A percentile compares a stretch with the other conserved stretches of the same genome.
Evolutionary conservation across 1,140 invertebrate genomes (phyloP).

Genomic region (Drosophila gunungcola): DNA sequence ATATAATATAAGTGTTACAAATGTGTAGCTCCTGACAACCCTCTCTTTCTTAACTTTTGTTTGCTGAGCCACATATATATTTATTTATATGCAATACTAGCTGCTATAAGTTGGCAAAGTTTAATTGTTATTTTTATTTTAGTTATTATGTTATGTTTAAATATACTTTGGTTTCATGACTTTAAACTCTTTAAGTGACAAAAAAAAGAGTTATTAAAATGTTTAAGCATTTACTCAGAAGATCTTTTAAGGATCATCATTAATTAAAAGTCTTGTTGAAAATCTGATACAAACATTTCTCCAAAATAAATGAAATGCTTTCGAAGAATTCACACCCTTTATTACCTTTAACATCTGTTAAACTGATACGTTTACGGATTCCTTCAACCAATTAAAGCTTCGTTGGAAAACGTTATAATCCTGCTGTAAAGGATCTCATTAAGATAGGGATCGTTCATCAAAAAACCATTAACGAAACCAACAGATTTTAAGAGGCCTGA

Average conservation of each 20-base stretch:
- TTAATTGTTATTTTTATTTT: too few species aligned
- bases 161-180: too few species aligned
- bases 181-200: too few species aligned
- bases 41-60: too few species aligned
- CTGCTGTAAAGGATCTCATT: constrained; percentile 37
- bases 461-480: constrained; percentile 40
- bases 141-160: too few species aligned
- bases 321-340: not conserved
- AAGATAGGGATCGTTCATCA: constrained; percentile 47
- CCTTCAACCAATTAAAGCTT: constrained; percentile 17
- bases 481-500: constrained; percentile 41
- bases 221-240: not conserved
- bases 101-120: too few species aligned
- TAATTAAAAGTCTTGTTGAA: too few species aligned
- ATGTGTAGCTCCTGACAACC: too few species aligned
- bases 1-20: too few species aligned
- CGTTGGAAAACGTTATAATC: constrained; percentile 23
- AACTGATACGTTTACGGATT: constrained; percentile 6
- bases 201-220: not conserved
- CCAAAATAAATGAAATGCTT: constrained; percentile 3
- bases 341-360: constrained; percentile 17
- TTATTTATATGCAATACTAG: too few species aligned
- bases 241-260: not conserved
- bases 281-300: not conserved
- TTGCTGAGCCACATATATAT: too few species aligned